These are phyloP conservation scores for Pyrrhura leucotis DNA, from an alignment of 2,797 vertebrate genomes.

Conservation along the genomic window DNA sequence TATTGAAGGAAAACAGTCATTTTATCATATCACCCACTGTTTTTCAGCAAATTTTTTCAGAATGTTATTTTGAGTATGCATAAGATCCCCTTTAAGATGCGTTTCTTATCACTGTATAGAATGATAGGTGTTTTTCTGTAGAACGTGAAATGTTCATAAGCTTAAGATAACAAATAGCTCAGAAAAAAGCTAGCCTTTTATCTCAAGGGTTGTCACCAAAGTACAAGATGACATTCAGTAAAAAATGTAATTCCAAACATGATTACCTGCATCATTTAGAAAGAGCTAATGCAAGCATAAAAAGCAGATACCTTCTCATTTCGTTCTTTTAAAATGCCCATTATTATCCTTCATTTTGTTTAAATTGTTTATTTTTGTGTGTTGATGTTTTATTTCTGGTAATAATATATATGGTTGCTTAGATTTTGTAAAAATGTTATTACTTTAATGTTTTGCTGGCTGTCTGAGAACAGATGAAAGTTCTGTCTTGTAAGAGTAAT, in stretches of 20 bases:
- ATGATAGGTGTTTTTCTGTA: not conserved
- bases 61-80: not conserved
- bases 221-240: not conserved
- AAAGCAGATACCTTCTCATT: not conserved
- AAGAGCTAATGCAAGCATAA: not conserved
- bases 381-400: not conserved
- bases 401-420: not conserved
- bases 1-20: not conserved
- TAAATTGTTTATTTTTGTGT: not conserved
- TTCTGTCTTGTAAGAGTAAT: not conserved
- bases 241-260: conserved; percentile 1
- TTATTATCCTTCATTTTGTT: not conserved
- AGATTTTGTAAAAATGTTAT: not conserved
- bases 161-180: not conserved
- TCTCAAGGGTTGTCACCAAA: not conserved
- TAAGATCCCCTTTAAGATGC: not conserved
- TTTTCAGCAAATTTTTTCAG: not conserved
- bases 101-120: not conserved
- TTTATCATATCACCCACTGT: not conserved
- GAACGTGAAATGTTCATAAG: not conserved
- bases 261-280: not conserved
- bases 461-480: not conserved
- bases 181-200: not conserved
- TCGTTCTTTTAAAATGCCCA: not conserved
- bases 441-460: not conserved